Evolutionary conservation across 2,113 vertebrate species (phyloP).

Genomic region (Rhabdomys dilectus): DNA sequence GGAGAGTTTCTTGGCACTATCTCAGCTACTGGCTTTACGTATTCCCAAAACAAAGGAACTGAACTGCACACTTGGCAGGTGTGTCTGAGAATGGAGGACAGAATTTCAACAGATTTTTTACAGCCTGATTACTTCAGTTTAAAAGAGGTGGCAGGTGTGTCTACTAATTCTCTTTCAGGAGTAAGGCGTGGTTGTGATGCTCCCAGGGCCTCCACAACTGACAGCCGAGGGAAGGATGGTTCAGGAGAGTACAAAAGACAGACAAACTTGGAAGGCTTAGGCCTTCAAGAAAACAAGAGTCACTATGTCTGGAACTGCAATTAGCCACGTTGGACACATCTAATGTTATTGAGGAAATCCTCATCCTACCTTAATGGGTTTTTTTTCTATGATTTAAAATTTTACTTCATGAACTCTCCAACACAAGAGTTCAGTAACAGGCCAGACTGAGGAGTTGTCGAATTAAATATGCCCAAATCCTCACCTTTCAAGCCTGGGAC

Average conservation of each 20-base stretch:
- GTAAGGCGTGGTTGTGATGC: not conserved
- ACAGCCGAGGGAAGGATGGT: not conserved
- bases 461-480: not conserved
- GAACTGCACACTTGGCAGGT: not conserved
- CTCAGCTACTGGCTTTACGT: not conserved
- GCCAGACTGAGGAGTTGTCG: not conserved
- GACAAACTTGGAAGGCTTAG: not conserved
- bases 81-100: not conserved
- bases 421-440: not conserved
- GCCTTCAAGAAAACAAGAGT: conserved; percentile 22
- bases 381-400: not conserved
- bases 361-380: not conserved
- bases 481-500: not conserved
- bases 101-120: not conserved
- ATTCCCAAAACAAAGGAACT: not conserved
- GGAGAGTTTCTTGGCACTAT: not conserved
- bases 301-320: not conserved
- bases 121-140: not conserved
- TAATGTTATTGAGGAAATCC: not conserved
- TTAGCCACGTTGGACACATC: not conserved
- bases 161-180: not conserved
- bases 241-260: not conserved
- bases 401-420: not conserved
- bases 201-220: no score
- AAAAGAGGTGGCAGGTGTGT: not conserved